Conservation (phyloP, 2,113 vertebrate species). For the Crotalus helleri region DNA sequence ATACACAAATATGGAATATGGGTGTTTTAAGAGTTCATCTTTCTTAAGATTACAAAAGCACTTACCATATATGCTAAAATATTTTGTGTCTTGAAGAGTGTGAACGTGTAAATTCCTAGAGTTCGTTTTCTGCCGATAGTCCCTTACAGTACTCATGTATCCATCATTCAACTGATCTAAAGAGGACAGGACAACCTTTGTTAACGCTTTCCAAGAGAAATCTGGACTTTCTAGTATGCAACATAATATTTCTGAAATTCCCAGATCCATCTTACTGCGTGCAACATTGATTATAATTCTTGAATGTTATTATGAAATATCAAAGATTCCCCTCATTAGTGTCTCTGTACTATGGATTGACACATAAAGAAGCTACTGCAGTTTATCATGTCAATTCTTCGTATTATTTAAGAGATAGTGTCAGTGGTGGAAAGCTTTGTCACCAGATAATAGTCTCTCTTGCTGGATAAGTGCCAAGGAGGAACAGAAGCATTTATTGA, state of each 20-base stretch:
- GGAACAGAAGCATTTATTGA: slow-evolving; percentile 34
- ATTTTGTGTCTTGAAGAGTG: neutral
- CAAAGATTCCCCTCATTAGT: slow-evolving; percentile 42
- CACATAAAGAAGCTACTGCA: slow-evolving; percentile 33
- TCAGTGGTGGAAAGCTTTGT: slow-evolving; percentile 41
- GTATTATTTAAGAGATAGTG: slow-evolving; percentile 55
- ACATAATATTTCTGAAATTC: neutral
- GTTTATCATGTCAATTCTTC: slow-evolving; percentile 51
- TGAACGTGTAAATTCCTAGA: rapidly evolving
- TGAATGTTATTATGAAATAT: slow-evolving; percentile 26
- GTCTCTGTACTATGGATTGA: slow-evolving; percentile 40
- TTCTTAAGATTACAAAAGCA: neutral
- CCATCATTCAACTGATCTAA: neutral
- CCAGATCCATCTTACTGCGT: neutral
- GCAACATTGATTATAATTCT: slow-evolving; percentile 33
- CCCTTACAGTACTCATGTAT: neutral
- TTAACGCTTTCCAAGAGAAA: neutral
- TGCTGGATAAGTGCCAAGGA: slow-evolving; percentile 51
- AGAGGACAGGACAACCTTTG: neutral
- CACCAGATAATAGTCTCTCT: slow-evolving; percentile 50
- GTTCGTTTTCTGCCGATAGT: neutral
- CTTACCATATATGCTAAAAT: neutral
- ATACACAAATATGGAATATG: neutral
- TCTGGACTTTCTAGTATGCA: neutral
- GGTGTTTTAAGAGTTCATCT: neutral